Base-by-base conservation (phyloP, 2,888 invertebrate genomes). In the Atethmia centrago region DNA sequence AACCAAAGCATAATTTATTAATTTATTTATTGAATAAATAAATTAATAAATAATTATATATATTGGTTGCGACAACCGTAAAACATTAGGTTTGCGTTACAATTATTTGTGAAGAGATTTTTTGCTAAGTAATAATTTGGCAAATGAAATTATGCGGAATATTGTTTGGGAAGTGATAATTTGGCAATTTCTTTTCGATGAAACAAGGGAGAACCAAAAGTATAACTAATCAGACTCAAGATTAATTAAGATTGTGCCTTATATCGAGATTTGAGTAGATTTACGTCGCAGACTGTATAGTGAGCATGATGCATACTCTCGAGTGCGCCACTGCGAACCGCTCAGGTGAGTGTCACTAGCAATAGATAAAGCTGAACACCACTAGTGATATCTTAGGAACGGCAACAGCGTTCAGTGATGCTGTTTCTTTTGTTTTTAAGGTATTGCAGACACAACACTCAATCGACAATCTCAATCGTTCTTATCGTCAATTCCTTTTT, bases 311-410 rank as follows among this genome's bases (percentile, higher is more conserved):
- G 49, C 45, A 31, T n/a, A 53, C 4, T 12, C 51, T 49, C 25
- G 51, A n/a, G n/a, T n/a, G n/a, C n/a, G n/a, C n/a, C n/a, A n/a
- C n/a, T n/a, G n/a, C n/a, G n/a, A n/a, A n/a, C n/a, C n/a, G 31
- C 31, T 2, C 31, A 31, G 31, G 31, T 31, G 4, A 2, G 2
- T 2, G 4, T 31, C 31, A 31, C 4, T 56, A 49, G 36, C 21
- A 42, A 51, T 47, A 36, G 47, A 55, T 31, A 64, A 31, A 47
- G 28, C 10, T 64, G 25, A 31, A 14, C 21, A 59, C 45, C 59
- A 36, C 31, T 31, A 63, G 47, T 63, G 58, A 62, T 70, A 51
- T 51, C 25, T 42, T 63, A 28, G n/a, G 53, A 70, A 28, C 36
- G 19, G 36, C 36, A 49, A 47, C 14, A 45, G 45, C 42, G 25